Evolutionary conservation across 2,888 invertebrate genomes (phyloP).

Genomic region (Heteromyza rotundicornis): DNA sequence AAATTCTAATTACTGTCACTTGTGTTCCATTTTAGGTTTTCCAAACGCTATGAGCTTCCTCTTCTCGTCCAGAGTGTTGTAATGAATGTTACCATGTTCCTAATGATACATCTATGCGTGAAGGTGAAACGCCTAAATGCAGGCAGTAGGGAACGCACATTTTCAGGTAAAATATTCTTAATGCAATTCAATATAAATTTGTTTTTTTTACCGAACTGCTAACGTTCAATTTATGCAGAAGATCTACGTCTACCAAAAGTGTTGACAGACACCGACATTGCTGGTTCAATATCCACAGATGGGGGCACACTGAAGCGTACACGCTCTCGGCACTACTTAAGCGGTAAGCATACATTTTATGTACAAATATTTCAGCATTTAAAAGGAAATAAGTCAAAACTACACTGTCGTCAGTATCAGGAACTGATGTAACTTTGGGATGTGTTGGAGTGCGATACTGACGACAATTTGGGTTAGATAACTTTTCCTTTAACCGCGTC

Average conservation of each 20-base stretch:
- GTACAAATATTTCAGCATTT: too few relatives aligned
- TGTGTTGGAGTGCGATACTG: too few relatives aligned
- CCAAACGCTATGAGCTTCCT: conserved; percentile 94
- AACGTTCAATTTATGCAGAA: too few relatives aligned
- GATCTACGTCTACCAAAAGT: conserved; percentile 60
- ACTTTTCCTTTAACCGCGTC: too few relatives aligned
- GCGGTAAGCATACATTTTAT: too few relatives aligned
- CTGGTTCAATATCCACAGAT: conserved; percentile 52
- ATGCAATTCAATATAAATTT: not conserved
- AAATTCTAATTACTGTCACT: too few relatives aligned
- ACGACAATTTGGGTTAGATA: too few relatives aligned
- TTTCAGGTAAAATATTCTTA: conserved; percentile 73
- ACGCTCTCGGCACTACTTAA: conserved; percentile 62
- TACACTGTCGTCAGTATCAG: too few relatives aligned
- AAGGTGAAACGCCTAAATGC: conserved; percentile 78
- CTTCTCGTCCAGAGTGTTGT: conserved; percentile 94
- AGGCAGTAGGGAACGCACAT: conserved; percentile 70
- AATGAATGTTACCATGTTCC: conserved; percentile 96
- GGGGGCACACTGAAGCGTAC: conserved; percentile 53
- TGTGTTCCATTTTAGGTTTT: conserved; percentile 98
- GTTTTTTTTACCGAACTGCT: too few relatives aligned
- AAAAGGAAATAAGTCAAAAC: too few relatives aligned
- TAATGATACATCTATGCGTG: conserved; percentile 93
- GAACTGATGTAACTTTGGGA: too few relatives aligned
- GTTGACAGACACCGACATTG: conserved; percentile 57